Percentiles rank a stretch among this genome's conserved stretches.
These are phyloP conservation scores for Peromyscus eremicus DNA, from an alignment of 2,797 vertebrate species.

Conservation along the genomic window DNA sequence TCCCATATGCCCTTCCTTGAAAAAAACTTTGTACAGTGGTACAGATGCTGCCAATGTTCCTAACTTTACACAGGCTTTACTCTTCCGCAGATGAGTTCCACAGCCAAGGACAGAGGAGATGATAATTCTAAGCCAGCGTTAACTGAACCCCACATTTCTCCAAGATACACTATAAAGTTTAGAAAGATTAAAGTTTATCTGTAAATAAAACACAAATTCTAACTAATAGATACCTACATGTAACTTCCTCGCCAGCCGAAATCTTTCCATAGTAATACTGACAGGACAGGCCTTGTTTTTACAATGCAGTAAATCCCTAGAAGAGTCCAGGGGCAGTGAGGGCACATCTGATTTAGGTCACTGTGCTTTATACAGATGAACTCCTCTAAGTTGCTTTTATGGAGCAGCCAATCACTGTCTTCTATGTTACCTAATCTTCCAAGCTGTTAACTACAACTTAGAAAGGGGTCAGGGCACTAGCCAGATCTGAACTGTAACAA, in stretches of 20 bases:
- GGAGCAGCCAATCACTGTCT: slow-evolving; percentile 83
- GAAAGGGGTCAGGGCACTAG: slow-evolving; percentile 62
- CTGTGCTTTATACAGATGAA: slow-evolving; percentile 81
- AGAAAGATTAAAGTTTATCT: background rate
- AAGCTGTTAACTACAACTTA: slow-evolving; percentile 76
- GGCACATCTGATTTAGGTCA: slow-evolving; percentile 83
- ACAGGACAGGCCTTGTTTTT: slow-evolving; percentile 78
- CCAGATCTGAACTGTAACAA: slow-evolving; percentile 57
- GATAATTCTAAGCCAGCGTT: slow-evolving; percentile 72
- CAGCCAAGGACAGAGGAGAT: slow-evolving; percentile 43
- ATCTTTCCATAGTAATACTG: slow-evolving; percentile 85
- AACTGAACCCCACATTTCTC: slow-evolving; percentile 67
- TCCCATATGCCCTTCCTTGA: background rate
- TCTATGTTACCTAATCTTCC: slow-evolving; percentile 81
- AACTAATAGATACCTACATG: slow-evolving; percentile 85
- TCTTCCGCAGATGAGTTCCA: slow-evolving; percentile 67
- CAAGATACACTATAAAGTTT: slow-evolving; percentile 50
- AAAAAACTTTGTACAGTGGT: slow-evolving; percentile 41
- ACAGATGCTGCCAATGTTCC: slow-evolving; percentile 46
- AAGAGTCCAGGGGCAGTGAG: slow-evolving; percentile 76
- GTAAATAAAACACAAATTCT: slow-evolving; percentile 49
- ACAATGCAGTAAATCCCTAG: slow-evolving; percentile 73
- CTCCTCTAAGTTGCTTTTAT: slow-evolving; percentile 81
- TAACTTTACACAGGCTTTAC: slow-evolving; percentile 48
- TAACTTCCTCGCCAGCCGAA: slow-evolving; percentile 84